Evolutionary conservation across 2,888 invertebrate genomes (phyloP), one percentile per base, ranked within the genome.

Genomic region (Xestobium rufovillosum): DNA sequence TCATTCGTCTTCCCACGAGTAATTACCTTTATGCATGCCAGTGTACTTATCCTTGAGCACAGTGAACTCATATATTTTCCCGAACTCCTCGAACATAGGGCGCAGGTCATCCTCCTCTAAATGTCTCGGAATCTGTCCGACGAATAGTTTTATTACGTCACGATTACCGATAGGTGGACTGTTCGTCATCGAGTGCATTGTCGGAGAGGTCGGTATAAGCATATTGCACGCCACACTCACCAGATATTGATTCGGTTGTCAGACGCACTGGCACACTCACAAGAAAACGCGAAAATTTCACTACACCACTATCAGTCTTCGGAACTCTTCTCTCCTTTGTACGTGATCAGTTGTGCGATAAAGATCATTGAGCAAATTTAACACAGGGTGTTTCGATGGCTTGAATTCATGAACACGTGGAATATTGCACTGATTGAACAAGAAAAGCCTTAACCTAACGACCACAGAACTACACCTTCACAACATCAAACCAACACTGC

Each of bases 11-110:
- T 14, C 26, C 9, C 8, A 10, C 31, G 11, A 59, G 73, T n/a
- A n/a, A n/a, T 64, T 61, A 86, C 90, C 91, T 80, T 92, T 92
- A 67, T 92, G 92, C 80, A 91, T 86, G 47, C 92, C 92, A 40
- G 91, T 92, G 72, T 87, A 85, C 63, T 91, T 88, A 67, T 94
- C 92, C 73, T 90, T 91, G 52, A 94, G 79, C 41, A 94, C 86
- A 44, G 90, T 89, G 60, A 94, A 82, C 73, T 94, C 92, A 68
- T 89, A 90, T 61, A 92, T 91, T 66, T 86, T 86, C 37, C 92
- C 91, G 57, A 87, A 92, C 66, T 88, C 83, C 65, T 91, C 90
- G 64, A 92, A 90, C 75, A 92, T 82, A 19, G 90, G 90, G 34
- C 89, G 71, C 15, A 92, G 71, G 57, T 90, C 85, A 38, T 83